Conservation (phyloP, 2,113 vertebrate species). For the Ramphastos sulfuratus region DNA sequence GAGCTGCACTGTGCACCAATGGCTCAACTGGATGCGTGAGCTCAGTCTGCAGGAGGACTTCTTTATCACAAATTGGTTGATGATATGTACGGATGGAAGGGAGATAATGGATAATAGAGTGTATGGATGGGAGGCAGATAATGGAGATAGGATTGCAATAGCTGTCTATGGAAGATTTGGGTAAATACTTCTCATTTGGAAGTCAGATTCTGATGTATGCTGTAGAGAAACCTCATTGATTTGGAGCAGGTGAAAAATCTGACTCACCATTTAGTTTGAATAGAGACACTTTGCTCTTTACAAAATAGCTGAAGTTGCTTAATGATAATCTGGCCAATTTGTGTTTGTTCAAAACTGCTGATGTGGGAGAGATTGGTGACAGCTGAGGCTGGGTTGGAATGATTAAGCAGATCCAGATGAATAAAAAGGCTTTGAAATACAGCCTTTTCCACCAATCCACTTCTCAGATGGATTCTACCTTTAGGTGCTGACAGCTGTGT, state of each 20-base stretch:
- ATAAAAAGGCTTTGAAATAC: background rate
- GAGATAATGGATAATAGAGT: background rate
- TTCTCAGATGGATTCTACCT: background rate
- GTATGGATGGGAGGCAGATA: background rate
- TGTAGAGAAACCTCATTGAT: background rate
- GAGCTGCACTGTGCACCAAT: background rate
- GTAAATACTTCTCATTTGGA: background rate
- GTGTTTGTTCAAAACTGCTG: slow-evolving; percentile 42
- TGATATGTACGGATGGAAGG: background rate
- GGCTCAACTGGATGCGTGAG: background rate
- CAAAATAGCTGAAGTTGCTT: slow-evolving; percentile 45
- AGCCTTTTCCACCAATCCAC: background rate
- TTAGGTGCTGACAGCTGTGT: background rate
- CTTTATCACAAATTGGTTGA: background rate
- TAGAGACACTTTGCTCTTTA: background rate
- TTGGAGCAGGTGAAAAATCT: background rate
- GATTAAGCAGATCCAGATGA: slow-evolving; percentile 20
- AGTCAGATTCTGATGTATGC: background rate
- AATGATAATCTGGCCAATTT: slow-evolving; percentile 39
- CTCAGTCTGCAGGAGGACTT: background rate
- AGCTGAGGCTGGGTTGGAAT: slow-evolving; percentile 35
- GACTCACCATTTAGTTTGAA: background rate
- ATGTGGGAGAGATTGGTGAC: slow-evolving; percentile 13
- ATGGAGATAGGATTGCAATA: background rate
- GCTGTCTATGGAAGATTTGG: background rate